phyloP scores from a whole-genome alignment of 2,888 invertebrate species.

The Caenorhabditis becei region DNA sequence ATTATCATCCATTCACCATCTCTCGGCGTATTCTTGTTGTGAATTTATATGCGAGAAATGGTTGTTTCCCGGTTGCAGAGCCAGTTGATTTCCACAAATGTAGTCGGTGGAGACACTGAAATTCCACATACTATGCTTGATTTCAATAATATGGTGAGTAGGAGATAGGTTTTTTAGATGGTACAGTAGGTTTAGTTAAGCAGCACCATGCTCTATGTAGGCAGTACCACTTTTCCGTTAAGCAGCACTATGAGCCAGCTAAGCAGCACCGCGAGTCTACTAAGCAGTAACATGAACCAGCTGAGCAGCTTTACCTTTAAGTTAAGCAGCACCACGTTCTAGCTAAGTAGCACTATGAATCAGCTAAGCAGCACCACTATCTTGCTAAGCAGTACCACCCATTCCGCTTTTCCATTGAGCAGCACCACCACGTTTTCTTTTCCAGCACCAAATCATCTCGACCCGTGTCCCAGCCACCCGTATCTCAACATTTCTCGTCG shows the following conservation, averaged over 20 bases:
- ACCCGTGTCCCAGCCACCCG: constrained; percentile 34
- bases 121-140: constrained; percentile 46
- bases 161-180: neutral
- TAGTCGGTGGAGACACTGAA: constrained; percentile 42
- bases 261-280: too few relatives aligned
- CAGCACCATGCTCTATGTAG: too few relatives aligned
- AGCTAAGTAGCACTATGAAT: too few relatives aligned
- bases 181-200: neutral
- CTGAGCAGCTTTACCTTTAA: too few relatives aligned
- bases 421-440: too few relatives aligned
- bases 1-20: neutral
- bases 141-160: constrained; percentile 57
- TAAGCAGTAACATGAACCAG: too few relatives aligned
- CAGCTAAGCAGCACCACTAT: too few relatives aligned
- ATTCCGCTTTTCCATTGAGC: too few relatives aligned
- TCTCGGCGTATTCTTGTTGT: constrained; percentile 4
- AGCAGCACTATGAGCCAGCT: too few relatives aligned
- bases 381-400: neutral
- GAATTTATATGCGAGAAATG: neutral
- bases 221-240: too few relatives aligned
- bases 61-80: constrained; percentile 18
- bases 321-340: too few relatives aligned
- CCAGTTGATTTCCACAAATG: constrained; percentile 43
- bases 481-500: constrained; percentile 51
- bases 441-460: constrained; percentile 57